phyloP scores from a whole-genome alignment of 2,797 vertebrate genomes.

The Melanotaenia boesemani region DNA sequence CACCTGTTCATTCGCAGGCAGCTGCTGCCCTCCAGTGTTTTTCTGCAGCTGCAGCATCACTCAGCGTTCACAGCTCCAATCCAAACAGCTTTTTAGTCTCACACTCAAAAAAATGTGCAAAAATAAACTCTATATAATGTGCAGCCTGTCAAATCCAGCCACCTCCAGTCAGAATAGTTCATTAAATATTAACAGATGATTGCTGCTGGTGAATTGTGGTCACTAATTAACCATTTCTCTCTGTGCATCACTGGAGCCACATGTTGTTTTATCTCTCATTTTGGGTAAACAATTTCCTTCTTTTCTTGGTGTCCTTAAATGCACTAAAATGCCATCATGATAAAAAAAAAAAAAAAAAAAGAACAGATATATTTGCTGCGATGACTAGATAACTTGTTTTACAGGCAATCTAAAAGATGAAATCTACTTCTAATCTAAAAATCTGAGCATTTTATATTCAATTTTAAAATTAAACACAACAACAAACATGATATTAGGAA shows the following conservation, averaged over 20 bases:
- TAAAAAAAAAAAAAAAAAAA: too few relatives aligned
- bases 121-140: neutral
- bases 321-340: too few relatives aligned
- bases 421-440: too few relatives aligned
- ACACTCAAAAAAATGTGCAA: neutral
- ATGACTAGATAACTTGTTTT: neutral
- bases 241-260: neutral
- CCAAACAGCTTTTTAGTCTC: neutral
- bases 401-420: too few relatives aligned
- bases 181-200: neutral
- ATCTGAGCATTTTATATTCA: too few relatives aligned
- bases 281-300: neutral
- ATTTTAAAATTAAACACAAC: neutral
- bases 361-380: too few relatives aligned
- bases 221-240: neutral
- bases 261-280: neutral
- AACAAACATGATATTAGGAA: neutral
- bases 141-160: neutral
- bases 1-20: conserved; percentile 35
- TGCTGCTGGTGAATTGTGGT: neutral
- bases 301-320: neutral
- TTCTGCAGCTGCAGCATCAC: conserved; percentile 21
- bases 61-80: neutral
- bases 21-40: conserved; percentile 70
- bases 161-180: neutral